phyloP scores from a whole-genome alignment of 2,797 vertebrate species.

The Xerus rutilus region DNA sequence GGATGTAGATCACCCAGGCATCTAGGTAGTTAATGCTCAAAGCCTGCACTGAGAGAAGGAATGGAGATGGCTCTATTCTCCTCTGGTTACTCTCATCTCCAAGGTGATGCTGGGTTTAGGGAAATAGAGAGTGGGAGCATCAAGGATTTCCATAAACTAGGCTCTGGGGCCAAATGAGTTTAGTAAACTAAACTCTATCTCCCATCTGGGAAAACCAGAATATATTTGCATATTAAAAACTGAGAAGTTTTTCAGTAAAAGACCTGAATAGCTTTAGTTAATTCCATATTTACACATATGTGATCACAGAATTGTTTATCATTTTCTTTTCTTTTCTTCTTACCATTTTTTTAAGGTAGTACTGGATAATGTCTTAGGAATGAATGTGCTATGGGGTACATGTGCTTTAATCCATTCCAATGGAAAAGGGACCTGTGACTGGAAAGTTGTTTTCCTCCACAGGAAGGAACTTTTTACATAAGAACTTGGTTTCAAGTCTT shows the following conservation, averaged over 20 bases:
- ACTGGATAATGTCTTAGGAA: background rate
- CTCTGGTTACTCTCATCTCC: background rate
- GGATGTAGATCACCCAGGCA: background rate
- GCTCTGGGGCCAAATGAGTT: constrained; percentile 55
- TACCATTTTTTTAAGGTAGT: background rate
- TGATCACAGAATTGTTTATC: background rate
- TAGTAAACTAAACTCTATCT: constrained; percentile 58
- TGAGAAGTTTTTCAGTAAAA: constrained; percentile 62
- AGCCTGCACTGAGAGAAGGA: background rate
- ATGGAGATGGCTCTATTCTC: background rate
- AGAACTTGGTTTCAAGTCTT: constrained; percentile 12
- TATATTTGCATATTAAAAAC: constrained; percentile 69
- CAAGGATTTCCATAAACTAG: constrained; percentile 56
- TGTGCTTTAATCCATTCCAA: background rate
- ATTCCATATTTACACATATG: constrained; percentile 37
- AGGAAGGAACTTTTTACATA: background rate
- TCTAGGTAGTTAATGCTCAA: background rate
- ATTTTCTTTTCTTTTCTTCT: background rate
- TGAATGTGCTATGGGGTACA: background rate
- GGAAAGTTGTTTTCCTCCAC: background rate
- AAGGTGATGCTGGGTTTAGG: background rate
- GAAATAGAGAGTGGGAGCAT: background rate
- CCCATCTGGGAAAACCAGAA: constrained; percentile 59
- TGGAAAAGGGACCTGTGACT: background rate
- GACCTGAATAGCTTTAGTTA: constrained; percentile 51